Percentiles rank a stretch among this genome's conserved stretches.
phyloP scores from a whole-genome alignment of 2,113 vertebrate genomes.

The Eolophus roseicapilla region DNA sequence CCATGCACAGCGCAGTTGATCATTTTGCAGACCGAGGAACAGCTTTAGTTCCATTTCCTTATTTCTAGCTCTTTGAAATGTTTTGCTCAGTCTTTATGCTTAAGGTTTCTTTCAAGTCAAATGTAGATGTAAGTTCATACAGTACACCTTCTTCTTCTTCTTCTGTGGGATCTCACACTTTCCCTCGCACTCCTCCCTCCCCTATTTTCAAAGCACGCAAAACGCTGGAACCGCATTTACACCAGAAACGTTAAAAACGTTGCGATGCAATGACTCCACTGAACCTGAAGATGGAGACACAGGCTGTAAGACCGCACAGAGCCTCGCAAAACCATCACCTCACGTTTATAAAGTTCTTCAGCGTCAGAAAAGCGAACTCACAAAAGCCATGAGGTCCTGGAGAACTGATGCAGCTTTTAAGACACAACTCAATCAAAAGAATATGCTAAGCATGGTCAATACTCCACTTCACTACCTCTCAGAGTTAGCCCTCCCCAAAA shows the following conservation, averaged over 20 bases:
- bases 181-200: neutral
- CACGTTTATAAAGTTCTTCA: neutral
- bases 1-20: neutral
- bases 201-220: neutral
- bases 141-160: neutral
- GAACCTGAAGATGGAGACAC: conserved; percentile 78
- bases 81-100: neutral
- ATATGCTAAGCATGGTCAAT: neutral
- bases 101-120: neutral
- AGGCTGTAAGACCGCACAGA: conserved; percentile 52
- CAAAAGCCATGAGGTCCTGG: neutral
- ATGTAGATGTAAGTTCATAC: neutral
- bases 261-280: neutral
- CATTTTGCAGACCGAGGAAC: neutral
- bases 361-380: neutral
- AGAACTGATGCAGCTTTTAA: neutral
- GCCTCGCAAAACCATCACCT: neutral
- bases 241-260: neutral
- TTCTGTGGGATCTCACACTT: neutral
- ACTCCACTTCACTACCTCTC: neutral
- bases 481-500: neutral
- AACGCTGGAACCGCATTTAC: neutral
- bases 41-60: neutral
- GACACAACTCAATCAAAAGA: neutral
- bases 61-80: neutral